These are phyloP conservation scores for Columba livia DNA, from an alignment of 2,113 vertebrate genomes.

Conservation along the genomic window DNA sequence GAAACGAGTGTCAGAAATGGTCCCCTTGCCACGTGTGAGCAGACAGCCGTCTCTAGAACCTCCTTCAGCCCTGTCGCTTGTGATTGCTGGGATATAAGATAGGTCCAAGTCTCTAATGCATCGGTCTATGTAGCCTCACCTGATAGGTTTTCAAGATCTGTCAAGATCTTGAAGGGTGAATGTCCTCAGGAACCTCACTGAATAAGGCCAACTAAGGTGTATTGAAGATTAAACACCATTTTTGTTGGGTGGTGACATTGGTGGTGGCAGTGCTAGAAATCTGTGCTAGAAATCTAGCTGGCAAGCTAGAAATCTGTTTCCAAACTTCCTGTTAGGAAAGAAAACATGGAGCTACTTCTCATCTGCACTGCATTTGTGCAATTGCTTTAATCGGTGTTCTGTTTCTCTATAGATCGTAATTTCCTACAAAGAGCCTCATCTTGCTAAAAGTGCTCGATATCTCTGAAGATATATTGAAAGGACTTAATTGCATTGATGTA, in stretches of 20 bases:
- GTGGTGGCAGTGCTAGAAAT: not conserved
- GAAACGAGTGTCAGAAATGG: not conserved
- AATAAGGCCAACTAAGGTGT: not conserved
- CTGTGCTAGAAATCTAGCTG: not conserved
- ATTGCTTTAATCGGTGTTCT: not conserved
- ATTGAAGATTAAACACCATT: fast-evolving
- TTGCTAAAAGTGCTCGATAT: not conserved
- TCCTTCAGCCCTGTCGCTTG: not conserved
- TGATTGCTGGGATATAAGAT: not conserved
- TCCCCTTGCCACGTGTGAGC: not conserved
- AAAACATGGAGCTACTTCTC: not conserved
- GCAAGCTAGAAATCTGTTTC: not conserved
- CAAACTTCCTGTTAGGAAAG: not conserved
- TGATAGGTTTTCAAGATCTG: not conserved
- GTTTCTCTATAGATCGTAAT: not conserved
- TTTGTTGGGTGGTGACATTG: not conserved
- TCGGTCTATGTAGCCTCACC: not conserved
- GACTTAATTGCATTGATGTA: not conserved
- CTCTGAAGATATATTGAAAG: not conserved
- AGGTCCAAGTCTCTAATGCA: not conserved
- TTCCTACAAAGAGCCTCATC: not conserved
- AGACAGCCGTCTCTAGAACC: not conserved
- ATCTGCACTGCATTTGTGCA: not conserved
- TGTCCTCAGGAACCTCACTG: not conserved
- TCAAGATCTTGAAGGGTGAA: not conserved